Base-by-base conservation (phyloP, 1,140 invertebrate genomes). In the Drosophila sulfurigaster region DNA sequence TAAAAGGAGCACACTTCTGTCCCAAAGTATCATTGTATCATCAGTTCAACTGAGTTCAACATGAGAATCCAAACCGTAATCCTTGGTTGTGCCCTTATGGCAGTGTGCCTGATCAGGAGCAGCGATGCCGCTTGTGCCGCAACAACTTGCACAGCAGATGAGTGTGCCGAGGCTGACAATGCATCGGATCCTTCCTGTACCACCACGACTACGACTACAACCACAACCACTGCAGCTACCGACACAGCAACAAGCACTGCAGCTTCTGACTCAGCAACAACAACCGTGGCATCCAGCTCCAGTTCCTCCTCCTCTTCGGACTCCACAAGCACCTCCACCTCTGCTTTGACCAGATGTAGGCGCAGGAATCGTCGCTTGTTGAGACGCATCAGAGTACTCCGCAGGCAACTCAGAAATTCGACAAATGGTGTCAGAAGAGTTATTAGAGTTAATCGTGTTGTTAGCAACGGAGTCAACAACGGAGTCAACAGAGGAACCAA, bases 21-120 rank as follows among this genome's bases (percentile, higher is more conserved):
- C 11, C 20, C 4, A 59, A 28, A n/a, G 5, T 45, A 59, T 43
- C 41, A 57, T 57, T 57, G 7, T 25, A 25, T 3, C 20, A 25
- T 25, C 28, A 54, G 15, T 46, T 16, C 30, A 49, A 49, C 59
- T 35, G 25, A 13, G 13, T 13, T 15, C 48, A 51, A 52, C n/a
- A 65, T 65, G 62, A 41, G 35, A 54, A 49, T 63, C 30, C 60
- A 63, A 25, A 63, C 46, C 13, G 45, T 64, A 6, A 52, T 64
- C 13, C 30, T 64, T 13, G 13, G 32, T n/a, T 52, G 48, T 30
- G 62, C 16, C 35, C 6, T 64, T 0, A 28, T 64, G 32, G 15
- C 49, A 5, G 5, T 51, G 5, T 64, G 48, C 48, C 7, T 52
- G 11, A 30, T 64, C 8, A 38, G 45, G 11, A 30, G 62, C 62